Conservation (phyloP, 2,888 invertebrate genomes). For the Automeris io region DNA sequence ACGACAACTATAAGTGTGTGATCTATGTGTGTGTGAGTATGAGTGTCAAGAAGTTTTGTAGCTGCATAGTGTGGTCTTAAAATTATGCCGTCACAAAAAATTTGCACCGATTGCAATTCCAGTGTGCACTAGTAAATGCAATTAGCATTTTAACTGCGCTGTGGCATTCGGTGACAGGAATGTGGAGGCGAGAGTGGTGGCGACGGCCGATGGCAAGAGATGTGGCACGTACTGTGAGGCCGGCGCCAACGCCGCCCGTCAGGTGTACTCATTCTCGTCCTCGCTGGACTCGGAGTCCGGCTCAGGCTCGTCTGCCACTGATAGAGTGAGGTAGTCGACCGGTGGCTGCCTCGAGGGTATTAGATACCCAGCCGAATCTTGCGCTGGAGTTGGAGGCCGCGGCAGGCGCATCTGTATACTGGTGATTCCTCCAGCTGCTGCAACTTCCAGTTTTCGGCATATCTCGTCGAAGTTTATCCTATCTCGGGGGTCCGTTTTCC, state of each 20-base stretch:
- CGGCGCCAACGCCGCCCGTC: slow-evolving; percentile 37
- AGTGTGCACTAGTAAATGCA: too few species aligned
- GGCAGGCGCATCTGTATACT: slow-evolving; percentile 47
- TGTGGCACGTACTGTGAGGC: slow-evolving; percentile 51
- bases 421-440: slow-evolving; percentile 42
- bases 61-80: too few species aligned
- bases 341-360: slow-evolving; percentile 75
- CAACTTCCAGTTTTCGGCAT: slow-evolving; percentile 78
- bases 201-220: slow-evolving; percentile 33
- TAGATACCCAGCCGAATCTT: slow-evolving; percentile 83
- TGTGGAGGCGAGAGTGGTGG: slow-evolving; percentile 36
- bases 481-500: slow-evolving; percentile 88
- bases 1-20: too few species aligned
- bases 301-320: slow-evolving; percentile 52
- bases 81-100: slow-evolving; percentile 16
- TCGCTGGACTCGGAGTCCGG: slow-evolving; percentile 56
- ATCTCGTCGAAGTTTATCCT: slow-evolving; percentile 85
- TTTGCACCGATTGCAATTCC: slow-evolving; percentile 11
- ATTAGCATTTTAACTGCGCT: slow-evolving; percentile 37
- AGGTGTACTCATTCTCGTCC: slow-evolving; percentile 59
- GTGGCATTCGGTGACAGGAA: slow-evolving; percentile 39
- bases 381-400: slow-evolving; percentile 74
- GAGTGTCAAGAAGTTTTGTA: too few species aligned
- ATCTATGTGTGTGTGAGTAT: too few species aligned
- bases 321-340: slow-evolving; percentile 74